These are phyloP conservation scores for Portevinia maculata DNA, from an alignment of 2,888 invertebrate species.

Conservation along the genomic window DNA sequence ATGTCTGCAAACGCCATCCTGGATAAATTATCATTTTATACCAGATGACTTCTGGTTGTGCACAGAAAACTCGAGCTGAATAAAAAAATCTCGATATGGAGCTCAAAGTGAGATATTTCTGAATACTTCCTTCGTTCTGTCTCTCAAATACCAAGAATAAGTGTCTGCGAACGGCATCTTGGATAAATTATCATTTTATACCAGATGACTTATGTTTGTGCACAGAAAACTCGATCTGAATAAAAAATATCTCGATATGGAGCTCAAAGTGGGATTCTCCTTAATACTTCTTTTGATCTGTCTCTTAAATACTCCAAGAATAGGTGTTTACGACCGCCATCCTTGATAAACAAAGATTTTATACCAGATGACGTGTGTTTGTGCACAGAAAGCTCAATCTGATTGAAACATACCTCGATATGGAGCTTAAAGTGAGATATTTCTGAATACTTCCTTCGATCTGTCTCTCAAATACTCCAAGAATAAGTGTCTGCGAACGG, in stretches of 20 bases:
- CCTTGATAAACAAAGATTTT: conserved; percentile 7
- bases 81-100: neutral
- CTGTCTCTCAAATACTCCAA: conserved; percentile 7
- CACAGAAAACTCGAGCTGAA: too few relatives aligned
- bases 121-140: neutral
- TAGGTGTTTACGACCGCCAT: neutral
- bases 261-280: conserved; percentile 5
- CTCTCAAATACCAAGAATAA: conserved; percentile 1
- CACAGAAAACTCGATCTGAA: neutral
- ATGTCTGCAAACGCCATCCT: too few relatives aligned
- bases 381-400: neutral
- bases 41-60: too few relatives aligned
- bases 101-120: conserved; percentile 5
- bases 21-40: too few relatives aligned
- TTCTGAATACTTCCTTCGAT: neutral
- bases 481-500: neutral
- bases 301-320: conserved; percentile 11
- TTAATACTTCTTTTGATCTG: neutral
- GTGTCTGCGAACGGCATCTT: neutral
- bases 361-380: conserved; percentile 10
- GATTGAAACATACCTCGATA: too few relatives aligned
- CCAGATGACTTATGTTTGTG: conserved; percentile 9
- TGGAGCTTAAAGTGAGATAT: conserved; percentile 2
- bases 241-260: neutral
- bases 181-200: conserved; percentile 8